These are phyloP conservation scores for Rhagophthalmus giganteus DNA, from an alignment of 2,888 invertebrate species.

Conservation along the genomic window DNA sequence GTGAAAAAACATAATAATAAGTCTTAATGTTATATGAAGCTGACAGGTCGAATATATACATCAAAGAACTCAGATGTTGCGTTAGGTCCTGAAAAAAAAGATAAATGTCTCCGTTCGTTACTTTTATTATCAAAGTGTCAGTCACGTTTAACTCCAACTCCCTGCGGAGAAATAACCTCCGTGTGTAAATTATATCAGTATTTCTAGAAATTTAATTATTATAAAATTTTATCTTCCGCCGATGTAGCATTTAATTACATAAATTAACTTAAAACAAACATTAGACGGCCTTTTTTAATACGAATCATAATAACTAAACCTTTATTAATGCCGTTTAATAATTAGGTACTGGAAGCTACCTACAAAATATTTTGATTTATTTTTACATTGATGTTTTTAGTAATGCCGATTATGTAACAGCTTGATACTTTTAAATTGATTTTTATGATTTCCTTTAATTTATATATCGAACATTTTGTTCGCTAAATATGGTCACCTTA, in stretches of 20 bases:
- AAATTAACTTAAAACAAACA: neutral
- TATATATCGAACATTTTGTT: neutral
- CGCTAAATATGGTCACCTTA: neutral
- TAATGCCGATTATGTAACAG: constrained; percentile 29
- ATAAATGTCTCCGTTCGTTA: constrained; percentile 31
- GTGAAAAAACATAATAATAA: constrained; percentile 35
- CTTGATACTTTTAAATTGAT: constrained; percentile 32
- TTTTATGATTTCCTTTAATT: constrained; percentile 15
- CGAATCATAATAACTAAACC: neutral
- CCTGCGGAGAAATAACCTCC: constrained; percentile 35
- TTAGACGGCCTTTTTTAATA: neutral
- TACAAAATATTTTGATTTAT: constrained; percentile 28
- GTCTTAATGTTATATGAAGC: constrained; percentile 33
- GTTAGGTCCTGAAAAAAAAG: constrained; percentile 26
- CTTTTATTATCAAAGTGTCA: constrained; percentile 34
- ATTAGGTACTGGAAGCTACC: constrained; percentile 20
- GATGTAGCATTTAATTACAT: neutral
- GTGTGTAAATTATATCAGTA: constrained; percentile 34
- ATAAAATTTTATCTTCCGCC: neutral
- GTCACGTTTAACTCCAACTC: constrained; percentile 31
- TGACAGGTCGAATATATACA: constrained; percentile 31
- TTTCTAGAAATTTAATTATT: constrained; percentile 18
- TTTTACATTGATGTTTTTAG: constrained; percentile 22
- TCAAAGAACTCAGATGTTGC: constrained; percentile 21
- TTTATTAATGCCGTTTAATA: no score